phyloP scores from a whole-genome alignment of 2,113 vertebrate species.

The Sarotherodon lohbergeri region DNA sequence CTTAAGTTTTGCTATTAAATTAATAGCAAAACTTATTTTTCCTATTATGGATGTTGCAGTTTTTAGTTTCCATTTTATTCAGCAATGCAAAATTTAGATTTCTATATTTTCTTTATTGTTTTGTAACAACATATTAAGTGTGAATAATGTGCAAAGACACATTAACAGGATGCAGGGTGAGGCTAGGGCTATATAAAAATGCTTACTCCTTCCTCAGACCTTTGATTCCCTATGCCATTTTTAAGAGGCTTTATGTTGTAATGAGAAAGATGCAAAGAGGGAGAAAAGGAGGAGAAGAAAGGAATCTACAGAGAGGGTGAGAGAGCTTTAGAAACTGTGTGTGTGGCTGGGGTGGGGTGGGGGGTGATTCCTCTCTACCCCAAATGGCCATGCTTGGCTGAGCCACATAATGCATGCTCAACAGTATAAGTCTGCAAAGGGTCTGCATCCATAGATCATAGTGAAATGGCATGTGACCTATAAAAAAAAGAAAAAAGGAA shows the following conservation, averaged over 20 bases:
- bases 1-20: not conserved
- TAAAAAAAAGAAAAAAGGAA: conserved; percentile 45
- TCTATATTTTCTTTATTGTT: not conserved
- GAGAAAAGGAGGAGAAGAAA: not conserved
- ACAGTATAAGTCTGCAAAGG: conserved; percentile 63
- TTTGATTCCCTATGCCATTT: conserved; percentile 13
- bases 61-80: not conserved
- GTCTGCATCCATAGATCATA: conserved; percentile 68
- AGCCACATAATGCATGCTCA: conserved; percentile 67
- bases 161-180: not conserved
- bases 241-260: conserved; percentile 29
- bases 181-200: not conserved
- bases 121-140: not conserved
- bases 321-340: not conserved
- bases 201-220: not conserved
- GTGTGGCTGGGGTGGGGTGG: not conserved
- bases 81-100: not conserved
- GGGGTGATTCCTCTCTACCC: conserved; percentile 3
- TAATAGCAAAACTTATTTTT: not conserved
- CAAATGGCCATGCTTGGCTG: conserved; percentile 50
- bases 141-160: not conserved
- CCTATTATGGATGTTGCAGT: not conserved
- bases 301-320: not conserved
- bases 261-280: not conserved
- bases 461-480: conserved; percentile 72